These are phyloP conservation scores for Pocillopora grandis DNA, from an alignment of 92 coral and sea anemone genomes.

Conservation along the genomic window DNA sequence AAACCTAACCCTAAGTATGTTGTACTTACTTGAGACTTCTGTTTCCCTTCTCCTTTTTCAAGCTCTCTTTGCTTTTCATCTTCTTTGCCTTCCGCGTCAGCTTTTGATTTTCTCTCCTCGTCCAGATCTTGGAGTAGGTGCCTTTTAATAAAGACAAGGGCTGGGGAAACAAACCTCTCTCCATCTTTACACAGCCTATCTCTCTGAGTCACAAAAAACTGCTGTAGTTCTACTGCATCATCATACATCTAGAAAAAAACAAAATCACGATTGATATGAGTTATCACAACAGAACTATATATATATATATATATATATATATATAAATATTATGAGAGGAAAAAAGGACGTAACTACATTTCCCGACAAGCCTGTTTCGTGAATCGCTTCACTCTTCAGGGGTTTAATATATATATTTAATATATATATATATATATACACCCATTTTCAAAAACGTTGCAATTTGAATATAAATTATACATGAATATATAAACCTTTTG, in stretches of 20 bases:
- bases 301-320: too few species aligned
- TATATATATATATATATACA: too few species aligned
- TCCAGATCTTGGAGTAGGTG: slow-evolving; percentile 85
- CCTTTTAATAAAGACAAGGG: slow-evolving; percentile 85
- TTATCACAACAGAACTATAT: background rate
- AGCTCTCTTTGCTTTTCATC: slow-evolving; percentile 61
- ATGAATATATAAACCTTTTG: too few species aligned
- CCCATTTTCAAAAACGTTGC: too few species aligned
- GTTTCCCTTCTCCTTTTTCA: slow-evolving; percentile 53
- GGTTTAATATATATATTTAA: too few species aligned
- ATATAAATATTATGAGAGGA: too few species aligned
- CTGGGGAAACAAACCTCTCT: slow-evolving; percentile 98
- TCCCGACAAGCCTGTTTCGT: too few species aligned
- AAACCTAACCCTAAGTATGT: too few species aligned
- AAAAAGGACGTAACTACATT: too few species aligned
- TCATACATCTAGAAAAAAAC: slow-evolving; percentile 72
- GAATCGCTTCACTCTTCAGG: too few species aligned
- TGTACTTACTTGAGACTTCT: slow-evolving; percentile 22
- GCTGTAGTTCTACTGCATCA: slow-evolving; percentile 91
- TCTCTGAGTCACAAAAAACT: slow-evolving; percentile 76
- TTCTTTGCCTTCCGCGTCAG: slow-evolving; percentile 73
- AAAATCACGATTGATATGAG: background rate
- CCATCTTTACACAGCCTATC: slow-evolving; percentile 98
- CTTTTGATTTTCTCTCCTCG: slow-evolving; percentile 88
- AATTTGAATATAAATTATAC: too few species aligned